Evolutionary conservation across 2,888 invertebrate species (phyloP), one percentile per base, ranked within the genome.

Genomic region (Epinotia brunnichana): DNA sequence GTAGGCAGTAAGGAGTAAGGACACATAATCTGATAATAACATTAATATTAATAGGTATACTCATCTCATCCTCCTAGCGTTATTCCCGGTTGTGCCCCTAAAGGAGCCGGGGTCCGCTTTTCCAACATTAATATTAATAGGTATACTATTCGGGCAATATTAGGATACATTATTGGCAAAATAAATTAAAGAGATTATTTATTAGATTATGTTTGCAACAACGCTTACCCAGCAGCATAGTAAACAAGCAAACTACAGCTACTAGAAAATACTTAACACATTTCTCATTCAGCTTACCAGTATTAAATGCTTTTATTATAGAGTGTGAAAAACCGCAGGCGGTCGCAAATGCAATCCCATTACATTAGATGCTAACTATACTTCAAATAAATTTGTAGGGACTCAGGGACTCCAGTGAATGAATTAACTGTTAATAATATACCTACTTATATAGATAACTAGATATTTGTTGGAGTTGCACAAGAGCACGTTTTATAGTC

Each of bases 221-320:
- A 11, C 54, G n/a, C n/a, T 35, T 35, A 59, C n/a, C 51, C 29
- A 19, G 15, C 48, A 35, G 21, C 41, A 17, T 35, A 67, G 21
- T 48, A 10, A 29, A 21, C 29, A 24, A 24, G 21, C 21, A 24
- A 24, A 24, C 21, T 24, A 24, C 15, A 17, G 9, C 17, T n/a
- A 21, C 10, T 60, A 51, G 5, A 29, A 21, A 67, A 57, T 41
- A 59, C 21, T 24, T n/a, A n/a, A 7, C n/a, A 24, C 54, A 29
- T 62, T 29, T 53, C 24, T 56, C 13, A 44, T 29, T 63, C 48
- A 61, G 62, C 41, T 57, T 69, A 69, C 74, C 76, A 78, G 79
- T 79, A 77, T 79, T 79, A 79, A 56, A 74, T 56, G 77, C 78
- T 77, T 78, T 78, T 78, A 77, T 60, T 75, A 63, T 67, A 54